Evolutionary conservation across 2,113 vertebrate species (phyloP).

Genomic region (Pagrus major): DNA sequence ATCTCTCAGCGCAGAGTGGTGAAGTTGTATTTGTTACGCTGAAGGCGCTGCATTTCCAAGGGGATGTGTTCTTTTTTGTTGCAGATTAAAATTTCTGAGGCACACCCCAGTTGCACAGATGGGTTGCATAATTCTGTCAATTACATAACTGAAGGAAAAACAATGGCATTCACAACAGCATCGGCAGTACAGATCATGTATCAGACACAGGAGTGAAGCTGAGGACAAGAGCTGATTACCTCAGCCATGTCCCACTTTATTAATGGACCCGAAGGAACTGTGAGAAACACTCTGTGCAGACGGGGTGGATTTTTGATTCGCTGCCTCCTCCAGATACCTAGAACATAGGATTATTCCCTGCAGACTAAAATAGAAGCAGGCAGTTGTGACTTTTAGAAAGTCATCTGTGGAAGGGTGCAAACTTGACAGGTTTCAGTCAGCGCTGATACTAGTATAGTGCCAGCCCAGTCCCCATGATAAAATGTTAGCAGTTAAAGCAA

Average conservation of each 20-base stretch:
- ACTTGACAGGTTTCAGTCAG: conserved; percentile 57
- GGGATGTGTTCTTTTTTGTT: conserved; percentile 47
- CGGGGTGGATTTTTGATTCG: conserved; percentile 63
- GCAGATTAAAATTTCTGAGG: conserved; percentile 47
- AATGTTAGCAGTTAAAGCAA: too few species aligned
- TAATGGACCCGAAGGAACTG: conserved; percentile 52
- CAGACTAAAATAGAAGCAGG: conserved; percentile 53
- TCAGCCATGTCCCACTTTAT: conserved; percentile 54
- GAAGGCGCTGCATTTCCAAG: conserved; percentile 52
- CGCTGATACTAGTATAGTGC: conserved; percentile 7
- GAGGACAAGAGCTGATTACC: conserved; percentile 59
- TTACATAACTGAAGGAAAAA: conserved; percentile 63
- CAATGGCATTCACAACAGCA: conserved; percentile 45
- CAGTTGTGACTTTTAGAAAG: conserved; percentile 60
- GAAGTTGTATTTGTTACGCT: conserved; percentile 38
- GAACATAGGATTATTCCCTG: conserved; percentile 63
- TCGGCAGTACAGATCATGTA: conserved; percentile 35
- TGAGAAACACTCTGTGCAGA: conserved; percentile 47
- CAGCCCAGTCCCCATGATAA: too few species aligned
- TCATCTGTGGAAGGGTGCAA: conserved; percentile 45
- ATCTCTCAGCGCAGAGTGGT: conserved; percentile 43
- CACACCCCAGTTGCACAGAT: conserved; percentile 24
- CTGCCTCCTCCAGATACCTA: conserved; percentile 56
- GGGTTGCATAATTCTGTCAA: conserved; percentile 60
- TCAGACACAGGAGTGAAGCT: conserved; percentile 31